Base-by-base conservation (phyloP, 2,113 vertebrate species). In the Centropus unirufus region DNA sequence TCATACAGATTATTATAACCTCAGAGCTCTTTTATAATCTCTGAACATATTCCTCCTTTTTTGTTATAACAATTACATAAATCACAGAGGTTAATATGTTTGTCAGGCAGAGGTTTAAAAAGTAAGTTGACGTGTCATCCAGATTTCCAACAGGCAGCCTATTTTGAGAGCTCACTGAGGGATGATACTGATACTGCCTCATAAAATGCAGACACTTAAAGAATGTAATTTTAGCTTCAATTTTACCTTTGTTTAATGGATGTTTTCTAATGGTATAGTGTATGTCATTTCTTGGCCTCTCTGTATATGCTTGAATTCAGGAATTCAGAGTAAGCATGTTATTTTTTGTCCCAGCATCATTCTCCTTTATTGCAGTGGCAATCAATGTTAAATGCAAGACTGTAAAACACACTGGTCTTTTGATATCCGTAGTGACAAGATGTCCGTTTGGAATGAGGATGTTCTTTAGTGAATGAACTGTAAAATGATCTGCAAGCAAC, bases 231-330 rank as follows among this genome's bases (percentile, higher is more conserved):
- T 95, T 70, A 92, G 7, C 44, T 97, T 88, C 21, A 69, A 30
- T 85, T 95, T 92, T 73, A 85, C 13, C 19, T 96, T 78, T 78
- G 87, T 63, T 83, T 91, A 92, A 90, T 88, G 51, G 11, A 27
- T 49, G 9, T 59, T 85, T 94, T 89, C 69, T 85, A 89, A 70
- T 63, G 21, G 18, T 44, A 16, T 67, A 59, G 16, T n/a, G 9
- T 34, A 34, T 58, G 49, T 82, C 58, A 49, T 92, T 92, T 83
- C 84, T 79, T 93, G 86, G 16, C 34, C 40, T 82, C 34, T 86
- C 27, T 52, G 18, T 74, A 70, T 70, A 66, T 58, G 11, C 30
- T 92, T 89, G 55, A 90, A 73, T 69, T 69, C 61, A 93, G 52
- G 49, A 94, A 86, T 81, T 91, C 10, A 7, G 61, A 67, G 13